Conservation (phyloP, 2,888 invertebrate species). For the Thereva unica region DNA sequence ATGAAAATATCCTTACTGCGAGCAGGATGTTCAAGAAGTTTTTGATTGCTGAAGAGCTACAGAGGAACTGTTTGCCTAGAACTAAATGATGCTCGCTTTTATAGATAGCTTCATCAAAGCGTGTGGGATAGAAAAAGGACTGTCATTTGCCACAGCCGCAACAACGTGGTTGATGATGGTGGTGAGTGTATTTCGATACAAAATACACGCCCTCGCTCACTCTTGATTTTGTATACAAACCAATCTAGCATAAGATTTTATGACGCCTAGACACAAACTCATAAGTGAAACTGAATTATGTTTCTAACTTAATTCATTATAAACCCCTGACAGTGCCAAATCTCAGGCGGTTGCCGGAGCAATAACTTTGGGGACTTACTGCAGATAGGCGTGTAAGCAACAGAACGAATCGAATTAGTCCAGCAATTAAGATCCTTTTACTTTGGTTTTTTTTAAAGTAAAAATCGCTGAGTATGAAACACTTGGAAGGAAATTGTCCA, state of each 20-base stretch:
- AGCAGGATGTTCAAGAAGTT: conserved; percentile 41
- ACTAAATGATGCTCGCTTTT: conserved; percentile 25
- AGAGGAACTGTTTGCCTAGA: conserved; percentile 43
- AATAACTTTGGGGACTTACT: not conserved
- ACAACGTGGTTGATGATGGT: conserved; percentile 10
- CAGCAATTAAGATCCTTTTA: no score
- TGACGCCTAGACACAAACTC: not conserved
- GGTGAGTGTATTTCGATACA: not conserved
- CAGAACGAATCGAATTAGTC: no score
- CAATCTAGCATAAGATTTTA: conserved; percentile 5
- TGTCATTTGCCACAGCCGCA: not conserved
- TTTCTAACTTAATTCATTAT: conserved; percentile 21
- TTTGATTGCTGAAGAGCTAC: conserved; percentile 42
- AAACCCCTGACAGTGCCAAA: not conserved
- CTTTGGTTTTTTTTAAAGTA: no score
- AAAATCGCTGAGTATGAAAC: no score
- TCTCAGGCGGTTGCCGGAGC: not conserved
- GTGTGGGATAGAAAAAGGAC: not conserved
- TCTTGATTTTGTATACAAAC: not conserved
- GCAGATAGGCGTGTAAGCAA: no score
- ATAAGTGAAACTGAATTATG: conserved; percentile 20
- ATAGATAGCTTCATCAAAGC: conserved; percentile 22
- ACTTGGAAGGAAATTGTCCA: no score
- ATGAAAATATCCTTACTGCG: not conserved
- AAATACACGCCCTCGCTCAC: not conserved